Percentiles rank a stretch among this genome's conserved stretches.
Conservation (phyloP, 2,797 vertebrate species). For the Sebastes itinus region DNA sequence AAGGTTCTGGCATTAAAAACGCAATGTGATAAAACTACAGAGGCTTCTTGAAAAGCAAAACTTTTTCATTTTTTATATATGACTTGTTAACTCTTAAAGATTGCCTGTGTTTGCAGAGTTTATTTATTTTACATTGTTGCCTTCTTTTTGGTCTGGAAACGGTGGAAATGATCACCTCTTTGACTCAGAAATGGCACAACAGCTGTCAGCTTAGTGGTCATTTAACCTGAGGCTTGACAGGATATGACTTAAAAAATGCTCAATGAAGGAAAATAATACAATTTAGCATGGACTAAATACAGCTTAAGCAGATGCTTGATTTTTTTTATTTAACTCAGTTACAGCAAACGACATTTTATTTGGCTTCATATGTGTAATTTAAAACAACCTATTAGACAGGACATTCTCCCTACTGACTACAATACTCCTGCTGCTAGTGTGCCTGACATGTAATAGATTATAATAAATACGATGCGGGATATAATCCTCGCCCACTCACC, state of each 20-base stretch:
- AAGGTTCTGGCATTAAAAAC: constrained; percentile 2
- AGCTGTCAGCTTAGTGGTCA: not conserved
- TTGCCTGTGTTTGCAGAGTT: not conserved
- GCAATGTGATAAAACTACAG: not conserved
- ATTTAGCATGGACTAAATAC: not conserved
- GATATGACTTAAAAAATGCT: not conserved
- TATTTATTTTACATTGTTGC: not conserved
- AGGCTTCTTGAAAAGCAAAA: not conserved
- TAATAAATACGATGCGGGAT: constrained; percentile 36
- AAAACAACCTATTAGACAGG: constrained; percentile 1
- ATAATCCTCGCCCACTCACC: constrained; percentile 54
- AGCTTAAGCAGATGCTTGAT: not conserved
- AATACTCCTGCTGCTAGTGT: constrained; percentile 20
- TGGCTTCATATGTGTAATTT: not conserved
- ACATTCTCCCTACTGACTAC: not conserved
- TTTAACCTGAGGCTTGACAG: not conserved
- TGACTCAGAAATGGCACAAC: not conserved
- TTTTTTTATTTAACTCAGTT: not conserved
- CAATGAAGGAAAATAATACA: not conserved
- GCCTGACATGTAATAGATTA: constrained; percentile 53
- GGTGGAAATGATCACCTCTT: not conserved
- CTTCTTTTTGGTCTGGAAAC: not conserved
- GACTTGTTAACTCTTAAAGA: not conserved
- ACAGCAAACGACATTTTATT: not conserved
- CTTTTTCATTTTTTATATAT: not conserved